Percentiles rank a stretch among this genome's conserved stretches.
phyloP scores from a whole-genome alignment of 2,113 vertebrate species.

The Lycaon pictus region DNA sequence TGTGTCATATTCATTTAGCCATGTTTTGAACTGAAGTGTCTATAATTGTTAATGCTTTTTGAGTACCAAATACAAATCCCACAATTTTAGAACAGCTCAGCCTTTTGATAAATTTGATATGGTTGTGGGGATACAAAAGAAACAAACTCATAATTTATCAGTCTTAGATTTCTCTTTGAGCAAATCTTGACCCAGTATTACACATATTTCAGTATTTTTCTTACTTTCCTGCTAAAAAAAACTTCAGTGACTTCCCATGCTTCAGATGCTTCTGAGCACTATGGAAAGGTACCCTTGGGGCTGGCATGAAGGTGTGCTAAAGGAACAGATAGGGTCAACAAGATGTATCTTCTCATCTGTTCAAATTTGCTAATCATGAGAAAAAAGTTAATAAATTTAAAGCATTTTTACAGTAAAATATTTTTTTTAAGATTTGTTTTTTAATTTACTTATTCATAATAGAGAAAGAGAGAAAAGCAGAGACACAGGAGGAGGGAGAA shows the following conservation, averaged over 20 bases:
- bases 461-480: too few relatives aligned
- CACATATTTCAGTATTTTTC: not conserved
- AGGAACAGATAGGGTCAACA: conserved; percentile 14
- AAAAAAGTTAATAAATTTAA: not conserved
- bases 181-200: not conserved
- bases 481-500: too few relatives aligned
- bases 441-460: too few relatives aligned
- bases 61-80: conserved; percentile 25
- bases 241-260: not conserved
- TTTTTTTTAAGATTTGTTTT: not conserved
- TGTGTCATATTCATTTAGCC: not conserved
- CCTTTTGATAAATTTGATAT: conserved; percentile 36
- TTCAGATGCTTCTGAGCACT: conserved; percentile 7
- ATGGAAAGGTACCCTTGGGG: not conserved
- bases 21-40: not conserved
- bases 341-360: not conserved
- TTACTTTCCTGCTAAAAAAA: conserved; percentile 4
- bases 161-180: not conserved
- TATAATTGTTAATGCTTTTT: not conserved
- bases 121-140: not conserved
- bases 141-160: not conserved
- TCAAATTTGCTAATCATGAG: conserved; percentile 44
- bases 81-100: not conserved
- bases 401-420: not conserved
- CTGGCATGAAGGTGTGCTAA: not conserved